These are phyloP conservation scores for Monarcha castaneiventris DNA, from an alignment of 2,113 vertebrate genomes.

Conservation along the genomic window DNA sequence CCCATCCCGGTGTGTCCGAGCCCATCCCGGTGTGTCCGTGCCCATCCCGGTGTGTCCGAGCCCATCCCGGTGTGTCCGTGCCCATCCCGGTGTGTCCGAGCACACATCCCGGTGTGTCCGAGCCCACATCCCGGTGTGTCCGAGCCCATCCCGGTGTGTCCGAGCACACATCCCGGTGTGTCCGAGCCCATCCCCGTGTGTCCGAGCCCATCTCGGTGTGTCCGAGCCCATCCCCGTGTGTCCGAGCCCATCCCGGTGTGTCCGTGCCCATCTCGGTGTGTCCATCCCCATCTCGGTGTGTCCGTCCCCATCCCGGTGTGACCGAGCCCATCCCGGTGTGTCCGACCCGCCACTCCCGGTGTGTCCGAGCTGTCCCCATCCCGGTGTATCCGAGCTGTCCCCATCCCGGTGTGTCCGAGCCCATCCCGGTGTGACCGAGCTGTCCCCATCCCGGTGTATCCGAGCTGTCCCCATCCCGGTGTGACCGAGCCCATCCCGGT, in stretches of 20 bases:
- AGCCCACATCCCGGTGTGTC: no score
- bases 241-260: background rate
- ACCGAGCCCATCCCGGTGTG: no score
- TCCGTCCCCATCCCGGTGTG: background rate
- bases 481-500: no score
- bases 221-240: background rate
- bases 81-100: background rate
- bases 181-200: no score
- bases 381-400: fast-evolving
- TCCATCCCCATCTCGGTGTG: background rate
- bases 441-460: background rate
- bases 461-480: no score
- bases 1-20: background rate
- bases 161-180: no score
- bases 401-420: background rate
- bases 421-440: background rate
- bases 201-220: background rate
- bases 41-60: background rate
- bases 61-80: no score
- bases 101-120: no score
- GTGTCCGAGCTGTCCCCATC: no score
- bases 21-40: no score
- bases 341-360: no score
- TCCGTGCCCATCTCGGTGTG: no score
- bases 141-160: background rate